Evolutionary conservation across 2,113 vertebrate species (phyloP).

Genomic region (Percina caprodes): DNA sequence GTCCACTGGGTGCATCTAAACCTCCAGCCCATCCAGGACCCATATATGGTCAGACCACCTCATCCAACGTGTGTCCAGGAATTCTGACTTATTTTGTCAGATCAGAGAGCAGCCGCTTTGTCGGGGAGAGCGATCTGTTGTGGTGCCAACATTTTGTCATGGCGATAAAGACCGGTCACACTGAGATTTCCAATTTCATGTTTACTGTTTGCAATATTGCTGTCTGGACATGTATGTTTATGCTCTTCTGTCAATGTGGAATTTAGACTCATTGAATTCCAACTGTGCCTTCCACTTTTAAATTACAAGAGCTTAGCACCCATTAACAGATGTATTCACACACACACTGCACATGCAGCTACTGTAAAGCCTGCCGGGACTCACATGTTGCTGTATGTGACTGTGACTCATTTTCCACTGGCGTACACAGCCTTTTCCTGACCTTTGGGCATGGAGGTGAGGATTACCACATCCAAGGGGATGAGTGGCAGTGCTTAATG

Average conservation of each 20-base stretch:
- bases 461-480: slow-evolving; percentile 63
- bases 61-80: slow-evolving; percentile 24
- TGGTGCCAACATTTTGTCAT: slow-evolving; percentile 11
- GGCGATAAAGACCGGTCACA: background rate
- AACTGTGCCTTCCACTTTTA: slow-evolving; percentile 20
- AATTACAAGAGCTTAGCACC: slow-evolving; percentile 53
- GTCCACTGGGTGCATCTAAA: background rate
- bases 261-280: background rate
- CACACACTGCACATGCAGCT: slow-evolving; percentile 40
- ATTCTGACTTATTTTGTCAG: slow-evolving; percentile 35
- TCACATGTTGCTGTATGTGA: slow-evolving; percentile 64
- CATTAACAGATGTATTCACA: slow-evolving; percentile 52
- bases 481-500: slow-evolving; percentile 60
- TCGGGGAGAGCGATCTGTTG: background rate
- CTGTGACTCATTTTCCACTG: slow-evolving; percentile 77
- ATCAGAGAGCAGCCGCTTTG: slow-evolving; percentile 40
- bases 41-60: background rate
- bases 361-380: slow-evolving; percentile 49
- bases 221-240: background rate
- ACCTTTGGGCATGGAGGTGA: slow-evolving; percentile 60
- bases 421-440: slow-evolving; percentile 49
- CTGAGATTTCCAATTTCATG: slow-evolving; percentile 8
- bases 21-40: background rate
- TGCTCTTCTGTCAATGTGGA: slow-evolving; percentile 4
- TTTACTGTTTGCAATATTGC: slow-evolving; percentile 1